A percentile compares a stretch with the other conserved stretches of the same genome.
These are phyloP conservation scores for Metellina segmentata DNA, from an alignment of 2,888 invertebrate genomes.

Conservation along the genomic window DNA sequence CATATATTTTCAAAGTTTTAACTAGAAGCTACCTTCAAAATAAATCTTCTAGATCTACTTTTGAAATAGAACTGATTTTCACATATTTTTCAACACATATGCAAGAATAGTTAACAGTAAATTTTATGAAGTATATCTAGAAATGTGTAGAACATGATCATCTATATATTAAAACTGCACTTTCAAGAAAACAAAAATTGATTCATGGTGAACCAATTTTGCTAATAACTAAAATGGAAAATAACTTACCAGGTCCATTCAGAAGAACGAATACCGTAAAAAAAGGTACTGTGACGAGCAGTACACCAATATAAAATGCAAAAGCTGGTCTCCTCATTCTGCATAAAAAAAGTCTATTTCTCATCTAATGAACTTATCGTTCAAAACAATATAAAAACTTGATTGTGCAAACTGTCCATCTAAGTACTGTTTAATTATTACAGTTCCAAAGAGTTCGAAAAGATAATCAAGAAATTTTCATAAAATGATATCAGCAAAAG, in stretches of 20 bases:
- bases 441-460: background rate
- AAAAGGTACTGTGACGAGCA: constrained; percentile 73
- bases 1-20: no score
- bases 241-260: constrained; percentile 73
- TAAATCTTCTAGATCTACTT: no score
- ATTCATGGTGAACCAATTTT: no score
- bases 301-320: constrained; percentile 75
- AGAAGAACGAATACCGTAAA: constrained; percentile 75
- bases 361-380: background rate
- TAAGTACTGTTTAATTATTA: background rate
- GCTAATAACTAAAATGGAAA: no score
- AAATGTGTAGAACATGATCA: no score
- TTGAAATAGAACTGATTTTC: no score
- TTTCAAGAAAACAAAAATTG: no score
- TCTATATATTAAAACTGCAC: no score
- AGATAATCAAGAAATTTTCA: background rate
- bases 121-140: no score
- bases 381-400: background rate
- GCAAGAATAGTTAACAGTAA: no score
- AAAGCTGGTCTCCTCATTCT: constrained; percentile 72
- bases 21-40: no score
- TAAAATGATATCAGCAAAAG: background rate
- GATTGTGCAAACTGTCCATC: background rate
- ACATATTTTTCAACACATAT: no score
- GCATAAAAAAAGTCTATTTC: background rate